Evolutionary conservation across 2,888 invertebrate genomes (phyloP).

Genomic region (Lepeophtheirus nordmannii): DNA sequence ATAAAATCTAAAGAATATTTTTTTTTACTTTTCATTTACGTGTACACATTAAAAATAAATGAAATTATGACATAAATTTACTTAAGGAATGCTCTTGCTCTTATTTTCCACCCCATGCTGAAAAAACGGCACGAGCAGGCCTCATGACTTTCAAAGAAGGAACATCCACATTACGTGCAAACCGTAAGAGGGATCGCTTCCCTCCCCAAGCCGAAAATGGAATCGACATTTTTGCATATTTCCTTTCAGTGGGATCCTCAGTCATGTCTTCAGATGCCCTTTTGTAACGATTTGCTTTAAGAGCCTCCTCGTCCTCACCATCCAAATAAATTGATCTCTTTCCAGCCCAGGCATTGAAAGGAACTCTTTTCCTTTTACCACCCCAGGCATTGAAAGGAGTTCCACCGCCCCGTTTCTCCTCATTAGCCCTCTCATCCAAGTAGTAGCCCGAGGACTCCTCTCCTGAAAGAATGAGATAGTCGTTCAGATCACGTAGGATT

Average conservation of each 20-base stretch:
- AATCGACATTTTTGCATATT: neutral
- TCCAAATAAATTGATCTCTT: neutral
- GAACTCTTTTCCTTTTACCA: neutral
- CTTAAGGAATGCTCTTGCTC: too few species aligned
- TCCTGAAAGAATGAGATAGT: neutral
- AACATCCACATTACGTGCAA: constrained; percentile 9
- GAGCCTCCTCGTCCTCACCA: neutral
- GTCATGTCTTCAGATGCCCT: neutral
- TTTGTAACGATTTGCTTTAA: neutral
- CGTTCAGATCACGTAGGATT: neutral
- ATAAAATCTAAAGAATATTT: too few species aligned
- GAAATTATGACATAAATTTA: too few species aligned
- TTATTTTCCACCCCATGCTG: constrained; percentile 15
- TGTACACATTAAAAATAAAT: too few species aligned
- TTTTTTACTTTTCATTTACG: too few species aligned
- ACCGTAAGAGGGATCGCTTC: neutral
- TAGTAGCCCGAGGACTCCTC: neutral
- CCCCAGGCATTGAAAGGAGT: constrained; percentile 3
- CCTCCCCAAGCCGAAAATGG: constrained; percentile 14
- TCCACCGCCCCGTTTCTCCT: neutral
- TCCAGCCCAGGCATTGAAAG: constrained; percentile 12
- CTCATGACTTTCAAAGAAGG: constrained; percentile 1
- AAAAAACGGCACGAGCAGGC: constrained; percentile 7
- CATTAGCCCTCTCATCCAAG: too few species aligned
- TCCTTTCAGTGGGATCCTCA: neutral